Percentiles rank a stretch among this genome's conserved stretches.
phyloP scores from a whole-genome alignment of 2,888 invertebrate genomes.

The Agonopterix heracliana region DNA sequence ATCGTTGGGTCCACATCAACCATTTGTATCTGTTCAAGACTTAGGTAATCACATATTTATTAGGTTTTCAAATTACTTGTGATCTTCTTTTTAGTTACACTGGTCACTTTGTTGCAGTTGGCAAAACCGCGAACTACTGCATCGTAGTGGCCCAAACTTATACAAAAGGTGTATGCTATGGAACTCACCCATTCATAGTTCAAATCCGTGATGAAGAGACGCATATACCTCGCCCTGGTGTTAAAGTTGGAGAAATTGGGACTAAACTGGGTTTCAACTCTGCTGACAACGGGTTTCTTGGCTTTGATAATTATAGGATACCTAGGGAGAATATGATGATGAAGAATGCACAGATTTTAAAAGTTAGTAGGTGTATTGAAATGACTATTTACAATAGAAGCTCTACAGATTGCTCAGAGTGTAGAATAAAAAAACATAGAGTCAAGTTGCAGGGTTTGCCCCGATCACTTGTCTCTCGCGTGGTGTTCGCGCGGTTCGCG shows the following conservation, averaged over 20 bases:
- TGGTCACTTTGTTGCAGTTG: conserved; percentile 78
- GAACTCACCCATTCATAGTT: conserved; percentile 93
- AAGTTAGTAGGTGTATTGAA: conserved; percentile 13
- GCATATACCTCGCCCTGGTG: conserved; percentile 88
- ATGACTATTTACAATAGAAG: conserved; percentile 16
- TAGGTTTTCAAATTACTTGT: too few relatives aligned
- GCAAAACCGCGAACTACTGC: conserved; percentile 92
- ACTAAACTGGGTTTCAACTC: conserved; percentile 92
- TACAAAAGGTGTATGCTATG: conserved; percentile 86
- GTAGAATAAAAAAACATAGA: too few relatives aligned
- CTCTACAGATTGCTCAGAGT: neutral
- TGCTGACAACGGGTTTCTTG: conserved; percentile 93
- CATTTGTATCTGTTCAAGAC: too few relatives aligned
- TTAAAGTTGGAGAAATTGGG: conserved; percentile 95
- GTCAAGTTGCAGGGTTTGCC: too few relatives aligned
- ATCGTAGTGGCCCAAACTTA: conserved; percentile 92
- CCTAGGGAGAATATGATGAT: conserved; percentile 92
- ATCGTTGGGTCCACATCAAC: too few relatives aligned
- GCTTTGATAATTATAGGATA: conserved; percentile 88
- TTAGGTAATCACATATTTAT: too few relatives aligned
- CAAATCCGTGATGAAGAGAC: conserved; percentile 91
- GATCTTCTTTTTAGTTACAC: too few relatives aligned
- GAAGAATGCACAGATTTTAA: conserved; percentile 89
- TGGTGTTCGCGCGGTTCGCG: too few relatives aligned
- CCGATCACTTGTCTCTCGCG: too few relatives aligned